phyloP scores from a whole-genome alignment of 2,797 vertebrate species.

The Triplophysa bombifrons region DNA sequence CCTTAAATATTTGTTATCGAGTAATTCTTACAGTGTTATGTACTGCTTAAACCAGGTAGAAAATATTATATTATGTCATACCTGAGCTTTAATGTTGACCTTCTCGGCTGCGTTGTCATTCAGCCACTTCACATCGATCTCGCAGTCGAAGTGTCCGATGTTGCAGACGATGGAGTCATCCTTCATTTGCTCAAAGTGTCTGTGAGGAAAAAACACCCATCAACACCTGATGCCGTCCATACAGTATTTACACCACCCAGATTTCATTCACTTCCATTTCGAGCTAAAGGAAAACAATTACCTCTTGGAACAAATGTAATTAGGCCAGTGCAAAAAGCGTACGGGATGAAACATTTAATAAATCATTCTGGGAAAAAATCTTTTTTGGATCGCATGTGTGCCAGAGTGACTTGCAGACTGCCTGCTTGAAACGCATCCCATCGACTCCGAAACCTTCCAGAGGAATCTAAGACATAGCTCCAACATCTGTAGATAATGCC shows the following conservation, averaged over 20 bases:
- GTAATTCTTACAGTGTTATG: no score
- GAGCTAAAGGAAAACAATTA: background rate
- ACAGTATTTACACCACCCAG: background rate
- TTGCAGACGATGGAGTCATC: slow-evolving; percentile 96
- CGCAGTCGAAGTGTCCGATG: slow-evolving; percentile 97
- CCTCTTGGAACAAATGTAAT: background rate
- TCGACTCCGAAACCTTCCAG: slow-evolving; percentile 2
- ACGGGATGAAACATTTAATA: slow-evolving; percentile 5
- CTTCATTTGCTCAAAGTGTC: slow-evolving; percentile 97
- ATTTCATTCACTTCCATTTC: background rate
- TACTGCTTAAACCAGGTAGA: no score
- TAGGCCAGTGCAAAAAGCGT: background rate
- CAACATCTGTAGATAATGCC: slow-evolving; percentile 52
- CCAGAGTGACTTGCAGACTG: slow-evolving; percentile 13
- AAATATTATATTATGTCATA: slow-evolving; percentile 54
- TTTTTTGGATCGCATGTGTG: slow-evolving; percentile 9
- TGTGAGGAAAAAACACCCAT: slow-evolving; percentile 56
- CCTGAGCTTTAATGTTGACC: slow-evolving; percentile 95
- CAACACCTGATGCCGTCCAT: background rate
- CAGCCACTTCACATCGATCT: slow-evolving; percentile 96
- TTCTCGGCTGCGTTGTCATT: slow-evolving; percentile 84
- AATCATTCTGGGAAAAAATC: background rate
- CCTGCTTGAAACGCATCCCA: slow-evolving; percentile 31
- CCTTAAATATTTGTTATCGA: no score
- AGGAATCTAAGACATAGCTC: slow-evolving; percentile 13